These are phyloP conservation scores for Nebria ingens DNA, from an alignment of 1,140 invertebrate genomes.

Conservation along the genomic window DNA sequence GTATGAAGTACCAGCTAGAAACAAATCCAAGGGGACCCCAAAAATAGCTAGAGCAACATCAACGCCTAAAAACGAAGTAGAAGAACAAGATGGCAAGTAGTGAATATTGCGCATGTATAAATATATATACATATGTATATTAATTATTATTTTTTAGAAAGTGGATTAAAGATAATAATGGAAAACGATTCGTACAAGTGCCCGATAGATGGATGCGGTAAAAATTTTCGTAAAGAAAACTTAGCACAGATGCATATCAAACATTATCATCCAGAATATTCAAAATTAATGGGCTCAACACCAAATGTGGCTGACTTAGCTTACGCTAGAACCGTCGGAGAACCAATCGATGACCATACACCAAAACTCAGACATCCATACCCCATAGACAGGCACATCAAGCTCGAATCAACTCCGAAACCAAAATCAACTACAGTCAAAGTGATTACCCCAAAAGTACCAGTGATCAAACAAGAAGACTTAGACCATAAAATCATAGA, in stretches of 20 bases:
- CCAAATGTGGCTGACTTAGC: constrained; percentile 79
- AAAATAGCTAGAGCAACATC: neutral
- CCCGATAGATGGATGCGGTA: constrained; percentile 70
- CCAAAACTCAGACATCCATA: constrained; percentile 33
- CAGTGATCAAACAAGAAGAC: neutral
- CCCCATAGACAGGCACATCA: constrained; percentile 15
- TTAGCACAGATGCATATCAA: constrained; percentile 85
- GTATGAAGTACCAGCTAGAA: constrained; percentile 26
- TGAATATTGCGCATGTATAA: constrained; percentile 13
- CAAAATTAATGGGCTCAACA: constrained; percentile 61
- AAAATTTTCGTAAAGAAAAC: constrained; percentile 83
- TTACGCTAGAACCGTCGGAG: constrained; percentile 59
- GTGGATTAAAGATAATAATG: constrained; percentile 26
- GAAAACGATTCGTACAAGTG: constrained; percentile 65
- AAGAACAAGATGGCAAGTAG: neutral
- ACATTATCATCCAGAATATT: constrained; percentile 75
- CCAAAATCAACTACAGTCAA: constrained; percentile 15
- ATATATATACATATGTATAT: neutral
- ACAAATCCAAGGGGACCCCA: neutral
- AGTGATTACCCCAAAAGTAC: constrained; percentile 6
- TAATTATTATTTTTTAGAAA: no score
- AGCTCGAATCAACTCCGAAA: constrained; percentile 17
- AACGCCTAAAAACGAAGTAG: neutral
- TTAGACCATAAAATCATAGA: constrained; percentile 4
- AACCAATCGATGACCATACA: constrained; percentile 38